These are phyloP conservation scores for Acleris literana DNA, from an alignment of 2,888 invertebrate genomes.

Conservation along the genomic window DNA sequence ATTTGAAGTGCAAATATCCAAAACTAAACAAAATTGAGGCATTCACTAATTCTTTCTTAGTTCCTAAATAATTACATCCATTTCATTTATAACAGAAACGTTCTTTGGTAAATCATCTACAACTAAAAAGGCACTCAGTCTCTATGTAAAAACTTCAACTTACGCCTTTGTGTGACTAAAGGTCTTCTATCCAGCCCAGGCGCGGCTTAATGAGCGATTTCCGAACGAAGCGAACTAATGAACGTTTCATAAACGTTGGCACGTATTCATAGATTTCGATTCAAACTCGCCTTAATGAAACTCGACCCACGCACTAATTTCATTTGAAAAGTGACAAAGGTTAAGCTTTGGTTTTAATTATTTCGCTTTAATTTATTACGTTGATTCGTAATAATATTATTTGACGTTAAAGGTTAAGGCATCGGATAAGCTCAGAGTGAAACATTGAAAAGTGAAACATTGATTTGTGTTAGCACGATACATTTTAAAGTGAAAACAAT, in stretches of 20 bases:
- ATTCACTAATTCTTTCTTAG: no score
- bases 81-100: neutral
- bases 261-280: conserved; percentile 21
- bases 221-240: conserved; percentile 63
- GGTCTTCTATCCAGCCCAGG: conserved; percentile 45
- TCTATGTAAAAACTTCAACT: neutral
- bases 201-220: conserved; percentile 72
- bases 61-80: no score
- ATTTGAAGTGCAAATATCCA: no score
- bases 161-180: conserved; percentile 47
- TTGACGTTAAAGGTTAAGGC: no score
- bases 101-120: neutral
- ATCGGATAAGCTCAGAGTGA: no score
- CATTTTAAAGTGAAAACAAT: no score
- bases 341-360: conserved; percentile 25
- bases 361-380: no score
- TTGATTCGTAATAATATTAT: no score
- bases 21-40: no score
- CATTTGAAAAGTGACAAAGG: conserved; percentile 34
- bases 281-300: conserved; percentile 17
- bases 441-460: no score
- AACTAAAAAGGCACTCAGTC: neutral
- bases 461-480: no score
- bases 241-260: conserved; percentile 49
- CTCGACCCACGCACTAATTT: conserved; percentile 1